Evolutionary conservation across 2,797 vertebrate species (phyloP).

Genomic region (Tenualosa ilisha): DNA sequence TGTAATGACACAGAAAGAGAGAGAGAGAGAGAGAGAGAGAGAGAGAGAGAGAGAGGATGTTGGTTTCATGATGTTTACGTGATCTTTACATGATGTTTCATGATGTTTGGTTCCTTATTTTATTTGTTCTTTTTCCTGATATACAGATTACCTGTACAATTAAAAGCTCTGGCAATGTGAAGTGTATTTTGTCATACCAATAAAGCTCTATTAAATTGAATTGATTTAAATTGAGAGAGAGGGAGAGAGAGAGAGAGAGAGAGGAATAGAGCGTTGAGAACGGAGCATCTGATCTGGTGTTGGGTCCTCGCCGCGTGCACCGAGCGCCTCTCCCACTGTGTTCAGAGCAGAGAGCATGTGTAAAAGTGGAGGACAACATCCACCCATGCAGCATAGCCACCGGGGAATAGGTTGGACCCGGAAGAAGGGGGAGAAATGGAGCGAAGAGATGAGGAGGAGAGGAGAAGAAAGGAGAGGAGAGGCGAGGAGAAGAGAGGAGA

Average conservation of each 20-base stretch:
- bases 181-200: no score
- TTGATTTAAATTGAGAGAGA: not conserved
- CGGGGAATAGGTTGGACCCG: slow-evolving; percentile 76
- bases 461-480: no score
- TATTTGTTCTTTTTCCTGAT: no score
- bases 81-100: no score
- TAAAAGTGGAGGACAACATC: slow-evolving; percentile 72
- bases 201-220: no score
- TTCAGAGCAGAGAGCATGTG: slow-evolving; percentile 73
- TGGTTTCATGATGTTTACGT: no score
- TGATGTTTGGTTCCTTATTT: no score
- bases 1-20: not conserved
- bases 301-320: no score
- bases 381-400: slow-evolving; percentile 69
- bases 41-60: no score
- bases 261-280: not conserved
- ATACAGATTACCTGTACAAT: no score
- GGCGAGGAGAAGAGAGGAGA: slow-evolving; percentile 22
- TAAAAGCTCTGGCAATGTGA: no score
- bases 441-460: slow-evolving; percentile 52
- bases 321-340: slow-evolving; percentile 65
- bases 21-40: not conserved
- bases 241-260: not conserved
- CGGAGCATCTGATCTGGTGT: not conserved
- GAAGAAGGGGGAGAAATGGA: slow-evolving; percentile 53